phyloP scores from a whole-genome alignment of 2,113 vertebrate genomes.

The Craseonycteris thonglongyai region DNA sequence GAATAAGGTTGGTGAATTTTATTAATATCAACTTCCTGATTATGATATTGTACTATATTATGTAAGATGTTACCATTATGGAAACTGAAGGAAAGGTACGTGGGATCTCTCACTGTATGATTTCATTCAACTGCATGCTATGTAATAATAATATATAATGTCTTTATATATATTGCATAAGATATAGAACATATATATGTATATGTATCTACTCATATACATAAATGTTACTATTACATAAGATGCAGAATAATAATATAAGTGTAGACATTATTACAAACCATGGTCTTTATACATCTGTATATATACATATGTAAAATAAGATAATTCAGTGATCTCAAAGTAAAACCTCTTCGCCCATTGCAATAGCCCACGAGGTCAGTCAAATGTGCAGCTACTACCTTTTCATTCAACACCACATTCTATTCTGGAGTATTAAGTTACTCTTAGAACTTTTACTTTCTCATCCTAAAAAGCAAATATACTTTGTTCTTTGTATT shows the following conservation, averaged over 20 bases:
- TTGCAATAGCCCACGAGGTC: too few relatives aligned
- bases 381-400: not conserved
- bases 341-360: not conserved
- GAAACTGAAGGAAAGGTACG: not conserved
- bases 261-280: not conserved
- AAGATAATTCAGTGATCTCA: not conserved
- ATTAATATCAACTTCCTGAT: not conserved
- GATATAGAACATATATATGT: not conserved
- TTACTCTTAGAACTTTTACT: not conserved
- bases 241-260: not conserved
- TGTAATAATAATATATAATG: not conserved
- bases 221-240: not conserved
- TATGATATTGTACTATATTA: not conserved
- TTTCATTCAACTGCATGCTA: not conserved
- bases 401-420: not conserved
- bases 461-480: not conserved
- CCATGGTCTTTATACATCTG: not conserved
- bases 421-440: not conserved
- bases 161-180: not conserved
- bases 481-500: not conserved
- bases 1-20: not conserved
- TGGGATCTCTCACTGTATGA: not conserved
- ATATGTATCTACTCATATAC: not conserved
- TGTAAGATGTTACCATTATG: not conserved
- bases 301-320: not conserved